These are phyloP conservation scores for Acrobasis consociella DNA, from an alignment of 2,888 invertebrate genomes.

Conservation along the genomic window DNA sequence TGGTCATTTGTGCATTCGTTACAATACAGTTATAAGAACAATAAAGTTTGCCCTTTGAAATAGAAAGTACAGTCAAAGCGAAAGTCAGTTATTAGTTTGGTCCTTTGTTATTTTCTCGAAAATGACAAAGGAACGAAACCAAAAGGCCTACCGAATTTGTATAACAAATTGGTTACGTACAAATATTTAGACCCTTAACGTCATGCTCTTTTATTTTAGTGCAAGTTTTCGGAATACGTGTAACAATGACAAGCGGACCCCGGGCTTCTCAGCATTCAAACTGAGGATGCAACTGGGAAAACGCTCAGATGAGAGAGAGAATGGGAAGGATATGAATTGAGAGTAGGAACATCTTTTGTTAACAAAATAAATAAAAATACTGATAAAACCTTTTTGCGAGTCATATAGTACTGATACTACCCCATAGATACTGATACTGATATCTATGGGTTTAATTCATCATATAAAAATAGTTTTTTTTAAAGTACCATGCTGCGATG, in stretches of 20 bases:
- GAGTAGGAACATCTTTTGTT: not conserved
- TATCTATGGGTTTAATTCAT: too few species aligned
- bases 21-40: constrained; percentile 41
- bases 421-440: too few species aligned
- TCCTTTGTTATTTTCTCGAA: constrained; percentile 35
- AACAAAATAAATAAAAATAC: too few species aligned
- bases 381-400: not conserved
- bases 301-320: too few species aligned
- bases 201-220: constrained; percentile 15
- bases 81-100: constrained; percentile 41
- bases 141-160: constrained; percentile 34
- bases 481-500: too few species aligned
- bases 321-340: not conserved
- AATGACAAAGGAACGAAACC: constrained; percentile 31
- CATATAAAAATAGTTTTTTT: too few species aligned
- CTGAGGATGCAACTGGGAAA: too few species aligned
- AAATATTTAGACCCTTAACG: constrained; percentile 25
- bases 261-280: too few species aligned
- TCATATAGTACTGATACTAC: not conserved
- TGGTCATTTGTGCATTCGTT: constrained; percentile 43
- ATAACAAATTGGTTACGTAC: constrained; percentile 25
- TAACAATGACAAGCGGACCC: too few species aligned
- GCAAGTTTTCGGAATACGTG: constrained; percentile 10
- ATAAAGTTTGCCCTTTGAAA: constrained; percentile 48
- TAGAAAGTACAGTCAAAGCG: constrained; percentile 50